Evolutionary conservation across 2,113 vertebrate species (phyloP).

Genomic region (human (Homo sapiens)): DNA sequence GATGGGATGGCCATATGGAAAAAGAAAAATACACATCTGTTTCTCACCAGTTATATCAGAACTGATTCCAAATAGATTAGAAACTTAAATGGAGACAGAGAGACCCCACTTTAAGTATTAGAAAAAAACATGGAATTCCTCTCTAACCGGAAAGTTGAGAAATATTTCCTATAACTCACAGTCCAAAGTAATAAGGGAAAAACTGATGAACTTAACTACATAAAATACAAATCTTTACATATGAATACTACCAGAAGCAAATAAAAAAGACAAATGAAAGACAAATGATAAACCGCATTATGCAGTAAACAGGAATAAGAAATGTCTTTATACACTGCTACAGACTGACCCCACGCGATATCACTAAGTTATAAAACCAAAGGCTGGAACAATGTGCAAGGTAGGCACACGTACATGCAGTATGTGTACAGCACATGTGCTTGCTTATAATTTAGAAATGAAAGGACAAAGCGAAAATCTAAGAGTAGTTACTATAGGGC

Average conservation of each 20-base stretch:
- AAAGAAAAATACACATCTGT: not conserved
- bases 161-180: not conserved
- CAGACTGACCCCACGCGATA: not conserved
- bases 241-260: not conserved
- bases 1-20: not conserved
- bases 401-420: not conserved
- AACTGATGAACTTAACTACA: not conserved
- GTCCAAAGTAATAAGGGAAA: not conserved
- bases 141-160: not conserved
- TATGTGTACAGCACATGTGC: accelerated
- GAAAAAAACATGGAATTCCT: not conserved
- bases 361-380: not conserved
- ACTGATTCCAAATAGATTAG: not conserved
- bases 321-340: not conserved
- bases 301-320: not conserved
- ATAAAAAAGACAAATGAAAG: not conserved
- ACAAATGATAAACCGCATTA: not conserved
- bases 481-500: not conserved
- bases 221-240: not conserved
- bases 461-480: not conserved
- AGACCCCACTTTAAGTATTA: not conserved
- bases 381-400: not conserved
- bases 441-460: not conserved
- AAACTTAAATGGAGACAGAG: not conserved
- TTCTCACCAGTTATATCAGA: not conserved